phyloP scores from a whole-genome alignment of 1,140 invertebrate genomes.

The Halesus radiatus region DNA sequence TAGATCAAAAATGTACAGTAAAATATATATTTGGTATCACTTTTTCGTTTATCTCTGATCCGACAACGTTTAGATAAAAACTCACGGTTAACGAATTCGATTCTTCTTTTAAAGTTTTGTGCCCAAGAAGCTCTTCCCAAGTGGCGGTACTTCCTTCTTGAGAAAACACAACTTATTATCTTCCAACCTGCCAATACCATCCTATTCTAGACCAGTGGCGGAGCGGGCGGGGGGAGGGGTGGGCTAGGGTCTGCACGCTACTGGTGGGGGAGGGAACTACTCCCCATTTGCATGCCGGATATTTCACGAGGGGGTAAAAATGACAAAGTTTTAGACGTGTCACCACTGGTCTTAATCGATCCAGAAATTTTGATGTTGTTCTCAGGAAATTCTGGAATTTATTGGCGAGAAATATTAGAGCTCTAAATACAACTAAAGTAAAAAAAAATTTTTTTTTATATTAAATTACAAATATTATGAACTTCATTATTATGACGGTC shows the following conservation, averaged over 20 bases:
- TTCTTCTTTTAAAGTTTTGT: constrained; percentile 48
- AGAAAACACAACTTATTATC: constrained; percentile 57
- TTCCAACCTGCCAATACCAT: constrained; percentile 56
- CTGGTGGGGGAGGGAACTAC: neutral
- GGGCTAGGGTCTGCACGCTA: neutral
- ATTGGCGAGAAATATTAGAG: too few relatives aligned
- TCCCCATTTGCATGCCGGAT: constrained; percentile 56
- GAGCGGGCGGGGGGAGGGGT: neutral
- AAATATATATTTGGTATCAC: too few relatives aligned
- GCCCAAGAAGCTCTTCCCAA: constrained; percentile 34
- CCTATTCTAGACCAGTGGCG: constrained; percentile 28
- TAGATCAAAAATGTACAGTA: too few relatives aligned
- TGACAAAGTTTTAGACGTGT: constrained; percentile 31
- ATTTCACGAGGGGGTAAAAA: constrained; percentile 47
- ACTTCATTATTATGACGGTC: too few relatives aligned
- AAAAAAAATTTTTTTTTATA: too few relatives aligned
- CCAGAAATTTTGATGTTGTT: constrained; percentile 22
- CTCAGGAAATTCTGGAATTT: neutral
- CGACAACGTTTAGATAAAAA: too few relatives aligned
- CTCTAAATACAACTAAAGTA: too few relatives aligned
- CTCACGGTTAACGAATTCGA: constrained; percentile 28
- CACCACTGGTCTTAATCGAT: constrained; percentile 39
- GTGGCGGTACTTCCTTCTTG: constrained; percentile 38
- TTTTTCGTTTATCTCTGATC: too few relatives aligned
- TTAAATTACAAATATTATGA: too few relatives aligned